Evolutionary conservation across 2,888 invertebrate genomes (phyloP), one percentile per base, ranked within the genome.

Genomic region (Hofmannophila pseudospretella): DNA sequence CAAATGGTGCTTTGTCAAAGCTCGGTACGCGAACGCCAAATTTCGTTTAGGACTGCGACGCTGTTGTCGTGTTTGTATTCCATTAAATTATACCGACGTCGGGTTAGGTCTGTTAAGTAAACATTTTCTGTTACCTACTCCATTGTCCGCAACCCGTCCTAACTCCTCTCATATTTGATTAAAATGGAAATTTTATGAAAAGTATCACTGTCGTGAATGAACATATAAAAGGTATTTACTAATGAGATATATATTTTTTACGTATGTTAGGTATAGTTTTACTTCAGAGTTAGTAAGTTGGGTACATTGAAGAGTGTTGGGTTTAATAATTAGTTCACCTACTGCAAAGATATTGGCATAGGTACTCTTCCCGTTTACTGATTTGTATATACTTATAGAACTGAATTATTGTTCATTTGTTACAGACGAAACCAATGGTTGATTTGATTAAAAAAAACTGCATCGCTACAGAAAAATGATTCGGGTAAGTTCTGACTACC

Each of bases 401-500:
- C 16, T 16, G 5, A 3, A 16, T 16, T 16, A 16, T 16, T 16
- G 16, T 16, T 16, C 12, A 22, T 32, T 72, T 69, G 71, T 74
- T 74, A 32, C 75, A 82, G 81, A 58, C 63, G 58, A 49, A 58
- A 39, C 63, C 55, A 70, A 78, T 80, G 80, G 42, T 64, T 64
- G 46, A 51, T 38, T 47, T 52, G 45, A 36, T 42, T 39, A 42
- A 48, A 53, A 38, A 47, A 49, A 54, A 52, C 45, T 45, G 39
- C 44, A 49, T 41, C 38, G 45, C 47, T 39, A 50, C 63, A 52
- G 60, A 64, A 72, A 55, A 52, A 82, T 82, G 82, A 80, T 53
- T 68, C 67, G 72, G 80, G 82, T 82, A 48, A 74, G 78, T 69
- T n/a, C n/a, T n/a, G n/a, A n/a, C n/a, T n/a, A n/a, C n/a, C n/a